phyloP scores from a whole-genome alignment of 2,797 vertebrate genomes.

The Gymnopithys bicolor region DNA sequence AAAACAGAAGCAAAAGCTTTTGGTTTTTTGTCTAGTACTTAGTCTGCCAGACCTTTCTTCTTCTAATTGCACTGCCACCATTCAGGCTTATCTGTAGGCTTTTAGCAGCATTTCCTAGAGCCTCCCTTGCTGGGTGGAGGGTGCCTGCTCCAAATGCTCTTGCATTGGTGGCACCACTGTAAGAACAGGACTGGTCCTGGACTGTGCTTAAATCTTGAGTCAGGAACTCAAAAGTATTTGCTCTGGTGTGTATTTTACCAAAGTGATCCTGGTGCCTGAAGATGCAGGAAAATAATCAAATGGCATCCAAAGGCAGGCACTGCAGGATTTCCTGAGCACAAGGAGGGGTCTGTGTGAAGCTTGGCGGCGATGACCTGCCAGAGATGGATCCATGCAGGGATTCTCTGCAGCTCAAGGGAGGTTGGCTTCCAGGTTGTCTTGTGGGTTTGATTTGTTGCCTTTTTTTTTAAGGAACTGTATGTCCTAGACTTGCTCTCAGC shows the following conservation, averaged over 20 bases:
- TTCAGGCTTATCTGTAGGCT: rapidly evolving
- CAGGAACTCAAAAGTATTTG: not conserved
- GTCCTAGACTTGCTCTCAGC: not conserved
- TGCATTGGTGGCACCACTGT: not conserved
- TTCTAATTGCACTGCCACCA: not conserved
- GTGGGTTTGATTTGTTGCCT: slow-evolving; percentile 18
- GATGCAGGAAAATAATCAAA: not conserved
- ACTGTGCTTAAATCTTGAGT: not conserved
- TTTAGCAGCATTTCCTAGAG: not conserved
- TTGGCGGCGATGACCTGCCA: not conserved
- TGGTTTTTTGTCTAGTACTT: not conserved
- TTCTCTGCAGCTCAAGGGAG: not conserved
- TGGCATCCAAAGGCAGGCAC: not conserved
- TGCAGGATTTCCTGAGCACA: not conserved
- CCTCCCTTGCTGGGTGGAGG: not conserved
- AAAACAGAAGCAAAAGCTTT: not conserved
- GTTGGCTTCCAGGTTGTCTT: slow-evolving; percentile 14
- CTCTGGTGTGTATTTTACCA: not conserved
- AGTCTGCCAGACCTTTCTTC: not conserved
- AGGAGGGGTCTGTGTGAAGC: not conserved
- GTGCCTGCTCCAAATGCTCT: not conserved
- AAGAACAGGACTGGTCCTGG: not conserved
- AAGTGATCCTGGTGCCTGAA: not conserved
- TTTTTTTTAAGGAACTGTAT: slow-evolving; percentile 16
- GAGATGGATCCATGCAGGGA: not conserved